Evolutionary conservation across 2,888 invertebrate species (phyloP).

Genomic region (Lydus trimaculatus): DNA sequence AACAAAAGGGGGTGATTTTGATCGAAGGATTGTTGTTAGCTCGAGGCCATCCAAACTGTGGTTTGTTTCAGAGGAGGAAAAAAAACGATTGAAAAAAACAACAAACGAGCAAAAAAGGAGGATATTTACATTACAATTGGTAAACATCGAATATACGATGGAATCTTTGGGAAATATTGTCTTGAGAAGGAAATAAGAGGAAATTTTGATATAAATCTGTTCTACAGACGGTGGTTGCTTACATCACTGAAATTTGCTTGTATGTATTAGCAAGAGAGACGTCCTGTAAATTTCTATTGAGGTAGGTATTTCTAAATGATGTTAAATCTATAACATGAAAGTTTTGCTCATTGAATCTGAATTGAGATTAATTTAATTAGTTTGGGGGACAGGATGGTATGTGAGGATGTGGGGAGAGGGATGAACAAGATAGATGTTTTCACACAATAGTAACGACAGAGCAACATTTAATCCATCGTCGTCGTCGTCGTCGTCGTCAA

Average conservation of each 20-base stretch:
- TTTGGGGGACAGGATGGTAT: neutral
- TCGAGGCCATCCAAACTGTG: neutral
- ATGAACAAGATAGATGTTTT: neutral
- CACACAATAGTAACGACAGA: neutral
- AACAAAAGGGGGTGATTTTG: neutral
- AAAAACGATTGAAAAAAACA: neutral
- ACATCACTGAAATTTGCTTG: no score
- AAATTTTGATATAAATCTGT: neutral
- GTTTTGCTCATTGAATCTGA: neutral
- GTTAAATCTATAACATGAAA: neutral
- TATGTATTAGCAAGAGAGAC: no score
- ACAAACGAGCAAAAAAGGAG: neutral
- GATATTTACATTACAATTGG: constrained; percentile 1
- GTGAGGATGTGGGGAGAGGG: no score
- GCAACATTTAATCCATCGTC: neutral
- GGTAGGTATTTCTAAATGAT: no score
- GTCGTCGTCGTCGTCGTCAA: neutral
- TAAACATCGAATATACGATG: neutral
- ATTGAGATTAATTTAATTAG: neutral
- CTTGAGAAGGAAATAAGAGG: neutral
- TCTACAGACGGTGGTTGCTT: no score
- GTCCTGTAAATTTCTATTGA: no score
- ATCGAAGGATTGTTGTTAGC: neutral
- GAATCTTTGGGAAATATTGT: neutral
- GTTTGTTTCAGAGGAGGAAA: neutral